Conservation (phyloP, 2,888 invertebrate species). For the Drosophila meridiana region DNA sequence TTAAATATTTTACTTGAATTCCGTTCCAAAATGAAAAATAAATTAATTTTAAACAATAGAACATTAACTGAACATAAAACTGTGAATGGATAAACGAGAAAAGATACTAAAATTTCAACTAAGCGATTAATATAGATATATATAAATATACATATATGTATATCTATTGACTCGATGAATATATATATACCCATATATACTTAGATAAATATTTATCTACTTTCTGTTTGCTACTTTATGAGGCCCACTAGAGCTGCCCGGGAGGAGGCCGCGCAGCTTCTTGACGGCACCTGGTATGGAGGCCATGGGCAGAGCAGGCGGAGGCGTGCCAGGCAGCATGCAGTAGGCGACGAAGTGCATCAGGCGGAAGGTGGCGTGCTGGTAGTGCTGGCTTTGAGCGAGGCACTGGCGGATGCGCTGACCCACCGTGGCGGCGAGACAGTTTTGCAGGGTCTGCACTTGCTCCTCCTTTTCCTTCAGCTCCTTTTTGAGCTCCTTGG, state of each 20-base stretch:
- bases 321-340: slow-evolving; percentile 79
- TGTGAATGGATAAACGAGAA: slow-evolving; percentile 9
- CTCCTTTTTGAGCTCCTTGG: slow-evolving; percentile 35
- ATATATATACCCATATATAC: no score
- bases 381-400: slow-evolving; percentile 62
- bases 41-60: neutral
- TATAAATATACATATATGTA: no score
- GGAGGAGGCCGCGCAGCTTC: slow-evolving; percentile 48
- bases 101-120: slow-evolving; percentile 12
- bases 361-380: slow-evolving; percentile 69
- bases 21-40: neutral
- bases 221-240: neutral
- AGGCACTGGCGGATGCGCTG: slow-evolving; percentile 74
- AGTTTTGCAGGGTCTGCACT: slow-evolving; percentile 58
- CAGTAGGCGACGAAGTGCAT: slow-evolving; percentile 79
- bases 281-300: slow-evolving; percentile 50
- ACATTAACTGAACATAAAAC: slow-evolving; percentile 12
- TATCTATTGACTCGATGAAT: neutral
- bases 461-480: slow-evolving; percentile 63
- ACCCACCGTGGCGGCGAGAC: slow-evolving; percentile 73
- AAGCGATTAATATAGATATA: neutral
- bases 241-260: neutral
- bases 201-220: neutral
- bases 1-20: slow-evolving; percentile 12
- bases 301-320: slow-evolving; percentile 48